These are phyloP conservation scores for Drosophila cognata DNA, from an alignment of 2,888 invertebrate species.

Conservation along the genomic window DNA sequence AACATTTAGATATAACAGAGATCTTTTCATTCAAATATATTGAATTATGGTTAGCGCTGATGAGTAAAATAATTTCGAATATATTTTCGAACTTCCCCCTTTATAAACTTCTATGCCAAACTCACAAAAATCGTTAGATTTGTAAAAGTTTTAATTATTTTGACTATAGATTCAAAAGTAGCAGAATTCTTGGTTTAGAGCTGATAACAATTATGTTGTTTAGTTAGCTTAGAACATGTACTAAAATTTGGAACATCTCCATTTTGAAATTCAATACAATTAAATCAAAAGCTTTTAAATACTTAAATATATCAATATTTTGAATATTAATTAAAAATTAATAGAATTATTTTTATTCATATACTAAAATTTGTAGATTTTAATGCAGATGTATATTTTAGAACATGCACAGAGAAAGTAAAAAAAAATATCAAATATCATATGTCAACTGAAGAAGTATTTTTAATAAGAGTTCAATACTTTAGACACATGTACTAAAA, in stretches of 20 bases:
- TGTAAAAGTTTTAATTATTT: background rate
- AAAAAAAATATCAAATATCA: background rate
- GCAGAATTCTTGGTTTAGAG: background rate
- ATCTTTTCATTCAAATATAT: too few species aligned
- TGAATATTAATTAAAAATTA: background rate
- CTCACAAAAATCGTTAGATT: background rate
- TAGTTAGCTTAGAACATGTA: background rate
- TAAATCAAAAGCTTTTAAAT: background rate
- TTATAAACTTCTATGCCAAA: too few species aligned
- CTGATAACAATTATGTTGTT: background rate
- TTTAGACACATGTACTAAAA: background rate
- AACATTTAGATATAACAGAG: background rate
- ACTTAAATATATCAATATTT: background rate
- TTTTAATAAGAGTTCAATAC: background rate
- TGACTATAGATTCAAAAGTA: background rate
- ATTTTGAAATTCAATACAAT: background rate
- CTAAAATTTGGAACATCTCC: constrained; percentile 2
- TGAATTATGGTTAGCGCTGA: too few species aligned
- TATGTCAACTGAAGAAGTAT: background rate
- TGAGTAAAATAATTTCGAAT: too few species aligned
- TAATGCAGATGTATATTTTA: background rate
- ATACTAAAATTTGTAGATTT: background rate
- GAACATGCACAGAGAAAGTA: background rate
- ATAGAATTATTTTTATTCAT: background rate
- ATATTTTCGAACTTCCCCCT: too few species aligned